These are phyloP conservation scores for Mormyrus proboscirostris DNA, from an alignment of 2,797 vertebrate genomes.

Conservation along the genomic window DNA sequence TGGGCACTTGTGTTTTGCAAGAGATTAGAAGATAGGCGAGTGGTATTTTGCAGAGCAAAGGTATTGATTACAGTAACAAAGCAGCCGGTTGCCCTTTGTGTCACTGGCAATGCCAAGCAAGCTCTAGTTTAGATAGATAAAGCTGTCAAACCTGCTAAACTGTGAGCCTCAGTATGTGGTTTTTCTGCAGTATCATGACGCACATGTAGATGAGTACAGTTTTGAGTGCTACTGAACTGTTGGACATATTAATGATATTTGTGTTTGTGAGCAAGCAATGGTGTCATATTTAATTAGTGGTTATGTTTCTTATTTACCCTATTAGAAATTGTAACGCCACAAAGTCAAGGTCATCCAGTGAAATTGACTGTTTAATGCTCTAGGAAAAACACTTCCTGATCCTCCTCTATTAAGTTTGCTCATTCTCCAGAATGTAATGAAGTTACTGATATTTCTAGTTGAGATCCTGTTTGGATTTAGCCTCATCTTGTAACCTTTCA, in stretches of 20 bases:
- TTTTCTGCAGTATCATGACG: not conserved
- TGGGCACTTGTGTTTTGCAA: not conserved
- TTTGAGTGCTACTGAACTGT: not conserved
- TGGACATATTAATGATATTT: not conserved
- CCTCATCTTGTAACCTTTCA: not conserved
- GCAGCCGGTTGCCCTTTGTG: not conserved
- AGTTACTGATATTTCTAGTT: not conserved
- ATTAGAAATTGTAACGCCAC: not conserved
- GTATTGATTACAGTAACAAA: not conserved
- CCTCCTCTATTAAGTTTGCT: not conserved
- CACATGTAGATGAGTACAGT: not conserved
- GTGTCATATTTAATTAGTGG: not conserved
- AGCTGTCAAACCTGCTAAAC: not conserved
- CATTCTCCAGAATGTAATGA: not conserved
- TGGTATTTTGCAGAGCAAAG: not conserved
- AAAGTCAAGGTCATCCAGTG: not conserved
- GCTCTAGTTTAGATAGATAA: not conserved
- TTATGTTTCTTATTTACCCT: not conserved
- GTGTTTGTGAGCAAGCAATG: not conserved
- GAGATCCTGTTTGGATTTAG: not conserved
- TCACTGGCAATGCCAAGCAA: not conserved
- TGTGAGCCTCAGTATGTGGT: not conserved
- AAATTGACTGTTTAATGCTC: not conserved
- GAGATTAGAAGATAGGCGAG: not conserved
- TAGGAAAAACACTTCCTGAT: not conserved